A percentile compares a stretch with the other conserved stretches of the same genome.
Conservation (phyloP, 2,113 vertebrate species). For the Rhadina sibilatrix region DNA sequence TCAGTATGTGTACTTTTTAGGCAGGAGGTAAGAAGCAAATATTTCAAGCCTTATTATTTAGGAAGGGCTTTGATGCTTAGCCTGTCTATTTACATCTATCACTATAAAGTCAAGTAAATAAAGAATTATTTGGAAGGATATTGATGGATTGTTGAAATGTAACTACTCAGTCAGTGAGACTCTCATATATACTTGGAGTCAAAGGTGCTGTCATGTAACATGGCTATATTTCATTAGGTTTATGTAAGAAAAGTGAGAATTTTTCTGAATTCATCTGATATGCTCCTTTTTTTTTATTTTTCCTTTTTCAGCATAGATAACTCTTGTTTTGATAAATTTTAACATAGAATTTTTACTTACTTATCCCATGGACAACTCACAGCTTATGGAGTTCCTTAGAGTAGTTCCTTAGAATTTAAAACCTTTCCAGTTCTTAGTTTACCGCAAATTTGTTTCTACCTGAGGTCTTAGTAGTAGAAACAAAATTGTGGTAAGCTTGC, state of each 20-base stretch:
- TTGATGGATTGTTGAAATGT: not conserved
- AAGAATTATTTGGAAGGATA: constrained; percentile 5
- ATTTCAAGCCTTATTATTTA: not conserved
- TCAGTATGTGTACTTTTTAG: not conserved
- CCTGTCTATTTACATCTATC: not conserved
- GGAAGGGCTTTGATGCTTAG: not conserved
- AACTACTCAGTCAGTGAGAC: not conserved
- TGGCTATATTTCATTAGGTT: not conserved
- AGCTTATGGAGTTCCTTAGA: not conserved
- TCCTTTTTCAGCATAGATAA: not conserved
- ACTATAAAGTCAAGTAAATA: not conserved
- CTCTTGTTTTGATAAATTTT: not conserved
- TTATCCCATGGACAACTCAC: not conserved
- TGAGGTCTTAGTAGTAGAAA: not conserved
- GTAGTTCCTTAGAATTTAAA: not conserved
- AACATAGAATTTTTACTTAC: not conserved
- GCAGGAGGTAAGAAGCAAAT: not conserved
- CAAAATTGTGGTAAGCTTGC: not conserved
- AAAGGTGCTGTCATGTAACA: not conserved
- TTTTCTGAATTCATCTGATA: not conserved
- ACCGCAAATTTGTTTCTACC: not conserved
- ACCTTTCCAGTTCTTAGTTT: not conserved
- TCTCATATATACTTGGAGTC: not conserved
- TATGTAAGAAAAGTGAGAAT: not conserved
- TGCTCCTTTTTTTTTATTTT: not conserved